A percentile compares a stretch with the other conserved stretches of the same genome.
phyloP scores from a whole-genome alignment of 64 coral and sea anemone species.

The Astreopora myriophthalma region DNA sequence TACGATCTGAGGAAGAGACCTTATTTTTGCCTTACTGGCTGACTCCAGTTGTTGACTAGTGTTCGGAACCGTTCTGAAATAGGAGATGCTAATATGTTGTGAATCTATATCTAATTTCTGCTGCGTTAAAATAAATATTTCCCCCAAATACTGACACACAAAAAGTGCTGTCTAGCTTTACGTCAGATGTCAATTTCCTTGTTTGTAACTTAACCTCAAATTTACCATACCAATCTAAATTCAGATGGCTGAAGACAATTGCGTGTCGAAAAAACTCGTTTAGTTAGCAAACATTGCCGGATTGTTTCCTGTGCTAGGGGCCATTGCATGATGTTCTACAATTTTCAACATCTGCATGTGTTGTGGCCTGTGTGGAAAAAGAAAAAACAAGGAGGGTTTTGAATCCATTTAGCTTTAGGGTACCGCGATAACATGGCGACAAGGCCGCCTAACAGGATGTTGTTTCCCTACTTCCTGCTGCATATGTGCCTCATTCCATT shows the following conservation, averaged over 20 bases:
- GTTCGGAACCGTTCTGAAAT: too few relatives aligned
- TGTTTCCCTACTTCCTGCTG: neutral
- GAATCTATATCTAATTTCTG: too few relatives aligned
- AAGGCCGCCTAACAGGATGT: neutral
- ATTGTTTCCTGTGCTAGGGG: neutral
- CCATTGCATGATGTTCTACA: neutral
- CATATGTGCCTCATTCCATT: neutral
- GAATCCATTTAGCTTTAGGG: neutral
- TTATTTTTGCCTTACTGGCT: too few relatives aligned
- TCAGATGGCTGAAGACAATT: neutral
- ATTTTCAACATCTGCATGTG: neutral
- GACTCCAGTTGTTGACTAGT: too few relatives aligned
- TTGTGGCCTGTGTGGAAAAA: too few relatives aligned
- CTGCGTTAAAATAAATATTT: too few relatives aligned
- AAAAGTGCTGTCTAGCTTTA: too few relatives aligned
- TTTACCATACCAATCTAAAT: neutral
- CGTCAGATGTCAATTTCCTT: neutral
- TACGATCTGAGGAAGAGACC: too few relatives aligned
- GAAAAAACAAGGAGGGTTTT: neutral
- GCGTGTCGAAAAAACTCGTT: slow-evolving; percentile 26
- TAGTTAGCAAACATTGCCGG: slow-evolving; percentile 4
- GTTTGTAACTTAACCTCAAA: neutral
- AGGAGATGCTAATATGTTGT: too few relatives aligned
- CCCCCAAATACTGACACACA: too few relatives aligned
- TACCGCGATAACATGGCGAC: neutral